These are phyloP conservation scores for Myotis vivesi DNA, from an alignment of 2,797 vertebrate genomes.

Conservation along the genomic window DNA sequence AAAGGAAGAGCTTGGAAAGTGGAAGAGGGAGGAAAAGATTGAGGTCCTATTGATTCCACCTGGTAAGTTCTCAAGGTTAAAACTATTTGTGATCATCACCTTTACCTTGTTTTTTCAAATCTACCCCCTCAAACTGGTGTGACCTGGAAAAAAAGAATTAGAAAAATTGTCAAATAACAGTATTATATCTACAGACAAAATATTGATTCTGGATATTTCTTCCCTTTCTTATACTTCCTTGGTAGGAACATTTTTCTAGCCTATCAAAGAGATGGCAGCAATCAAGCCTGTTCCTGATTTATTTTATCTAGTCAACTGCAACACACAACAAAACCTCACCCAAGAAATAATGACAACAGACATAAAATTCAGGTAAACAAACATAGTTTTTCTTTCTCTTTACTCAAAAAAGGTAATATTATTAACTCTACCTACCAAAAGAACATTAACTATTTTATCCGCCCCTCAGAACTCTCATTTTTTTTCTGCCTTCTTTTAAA, in stretches of 20 bases:
- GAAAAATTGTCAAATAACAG: background rate
- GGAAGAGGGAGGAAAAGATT: background rate
- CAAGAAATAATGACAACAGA: slow-evolving; percentile 39
- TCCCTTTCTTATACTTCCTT: slow-evolving; percentile 30
- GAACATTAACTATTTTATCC: slow-evolving; percentile 47
- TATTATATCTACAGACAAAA: background rate
- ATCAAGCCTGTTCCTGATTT: slow-evolving; percentile 27
- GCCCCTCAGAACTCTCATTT: slow-evolving; percentile 33
- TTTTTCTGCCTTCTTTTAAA: slow-evolving; percentile 59
- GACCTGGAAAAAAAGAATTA: background rate
- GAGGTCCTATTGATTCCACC: background rate
- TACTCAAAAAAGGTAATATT: slow-evolving; percentile 54
- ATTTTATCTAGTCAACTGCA: slow-evolving; percentile 46
- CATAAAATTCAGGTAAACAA: slow-evolving; percentile 60
- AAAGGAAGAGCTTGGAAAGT: background rate
- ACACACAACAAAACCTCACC: background rate
- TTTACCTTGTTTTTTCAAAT: background rate
- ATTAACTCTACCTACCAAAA: slow-evolving; percentile 30
- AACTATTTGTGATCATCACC: background rate
- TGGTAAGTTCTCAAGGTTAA: background rate
- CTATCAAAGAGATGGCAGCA: background rate
- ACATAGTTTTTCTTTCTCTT: slow-evolving; percentile 48
- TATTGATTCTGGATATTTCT: background rate
- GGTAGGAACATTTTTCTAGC: background rate
- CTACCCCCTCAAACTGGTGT: background rate